phyloP scores from a whole-genome alignment of 2,797 vertebrate species.

The Anniella stebbinsi region DNA sequence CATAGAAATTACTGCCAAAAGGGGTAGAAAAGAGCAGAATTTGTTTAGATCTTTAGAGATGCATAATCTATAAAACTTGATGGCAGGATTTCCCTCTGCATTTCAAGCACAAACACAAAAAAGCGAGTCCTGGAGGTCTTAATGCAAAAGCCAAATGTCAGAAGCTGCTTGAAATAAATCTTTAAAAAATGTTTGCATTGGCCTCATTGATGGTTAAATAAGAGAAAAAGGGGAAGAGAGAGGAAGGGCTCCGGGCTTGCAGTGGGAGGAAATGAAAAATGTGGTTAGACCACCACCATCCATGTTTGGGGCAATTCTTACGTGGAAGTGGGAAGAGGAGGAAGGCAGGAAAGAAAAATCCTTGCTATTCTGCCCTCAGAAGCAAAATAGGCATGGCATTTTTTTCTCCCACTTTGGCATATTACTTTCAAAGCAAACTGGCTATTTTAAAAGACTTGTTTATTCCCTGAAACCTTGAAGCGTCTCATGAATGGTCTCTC shows the following conservation, averaged over 20 bases:
- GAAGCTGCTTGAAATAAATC: conserved; percentile 53
- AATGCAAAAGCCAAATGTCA: conserved; percentile 47
- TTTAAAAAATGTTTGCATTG: conserved; percentile 44
- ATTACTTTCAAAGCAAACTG: conserved; percentile 49
- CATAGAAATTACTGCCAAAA: not conserved
- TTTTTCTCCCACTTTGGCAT: conserved; percentile 22
- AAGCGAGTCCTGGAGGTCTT: conserved; percentile 43
- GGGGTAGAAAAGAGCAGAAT: not conserved
- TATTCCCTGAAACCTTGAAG: conserved; percentile 47
- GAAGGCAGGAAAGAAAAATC: conserved; percentile 44
- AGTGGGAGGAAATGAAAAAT: conserved; percentile 54
- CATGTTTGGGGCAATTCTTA: conserved; percentile 46
- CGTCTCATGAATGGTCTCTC: conserved; percentile 32
- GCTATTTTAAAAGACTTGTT: conserved; percentile 48
- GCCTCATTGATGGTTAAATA: conserved; percentile 24
- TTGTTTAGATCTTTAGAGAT: conserved; percentile 5
- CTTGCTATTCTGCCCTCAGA: conserved; percentile 50
- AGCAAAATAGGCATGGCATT: conserved; percentile 53
- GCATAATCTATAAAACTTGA: conserved; percentile 37
- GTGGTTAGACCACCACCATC: conserved; percentile 29
- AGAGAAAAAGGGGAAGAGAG: conserved; percentile 37
- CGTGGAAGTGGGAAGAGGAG: conserved; percentile 38
- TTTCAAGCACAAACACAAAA: not conserved
- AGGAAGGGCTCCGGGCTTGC: conserved; percentile 35
- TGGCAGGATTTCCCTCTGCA: conserved; percentile 42